phyloP scores from a whole-genome alignment of 2,113 vertebrate genomes.

The Ardeotis arabs region DNA sequence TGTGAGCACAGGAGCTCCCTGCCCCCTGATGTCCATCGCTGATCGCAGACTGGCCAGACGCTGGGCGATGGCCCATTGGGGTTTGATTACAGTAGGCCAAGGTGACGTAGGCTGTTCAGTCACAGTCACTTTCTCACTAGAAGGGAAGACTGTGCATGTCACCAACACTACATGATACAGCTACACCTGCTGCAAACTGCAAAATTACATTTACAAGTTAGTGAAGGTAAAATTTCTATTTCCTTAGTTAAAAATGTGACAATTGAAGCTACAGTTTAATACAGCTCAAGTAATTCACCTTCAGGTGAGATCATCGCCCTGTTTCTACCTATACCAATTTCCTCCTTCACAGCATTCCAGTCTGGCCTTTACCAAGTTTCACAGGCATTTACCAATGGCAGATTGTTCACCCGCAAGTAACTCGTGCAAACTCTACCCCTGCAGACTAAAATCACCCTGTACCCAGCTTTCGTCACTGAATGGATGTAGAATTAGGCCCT shows the following conservation, averaged over 20 bases:
- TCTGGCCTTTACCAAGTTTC: neutral
- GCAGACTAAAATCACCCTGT: neutral
- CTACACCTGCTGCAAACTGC: conserved; percentile 13
- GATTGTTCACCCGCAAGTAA: neutral
- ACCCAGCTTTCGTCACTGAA: neutral
- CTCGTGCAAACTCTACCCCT: neutral
- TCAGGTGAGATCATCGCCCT: neutral
- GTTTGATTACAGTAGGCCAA: neutral
- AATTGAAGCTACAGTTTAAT: neutral
- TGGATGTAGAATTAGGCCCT: neutral
- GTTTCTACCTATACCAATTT: neutral
- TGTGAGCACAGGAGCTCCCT: conserved; percentile 3
- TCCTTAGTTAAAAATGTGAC: neutral
- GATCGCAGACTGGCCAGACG: neutral
- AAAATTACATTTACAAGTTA: conserved; percentile 29
- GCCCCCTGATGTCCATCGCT: conserved; percentile 1
- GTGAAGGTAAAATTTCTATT: neutral
- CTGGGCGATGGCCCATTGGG: neutral
- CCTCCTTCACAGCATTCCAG: neutral
- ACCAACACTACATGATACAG: neutral
- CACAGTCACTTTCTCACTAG: conserved; percentile 37
- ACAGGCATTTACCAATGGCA: neutral
- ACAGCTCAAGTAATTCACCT: neutral
- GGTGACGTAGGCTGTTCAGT: neutral
- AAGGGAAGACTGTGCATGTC: conserved; percentile 22